Base-by-base conservation (phyloP, 92 coral and sea anemone genomes). In the Actinernus sp. region DNA sequence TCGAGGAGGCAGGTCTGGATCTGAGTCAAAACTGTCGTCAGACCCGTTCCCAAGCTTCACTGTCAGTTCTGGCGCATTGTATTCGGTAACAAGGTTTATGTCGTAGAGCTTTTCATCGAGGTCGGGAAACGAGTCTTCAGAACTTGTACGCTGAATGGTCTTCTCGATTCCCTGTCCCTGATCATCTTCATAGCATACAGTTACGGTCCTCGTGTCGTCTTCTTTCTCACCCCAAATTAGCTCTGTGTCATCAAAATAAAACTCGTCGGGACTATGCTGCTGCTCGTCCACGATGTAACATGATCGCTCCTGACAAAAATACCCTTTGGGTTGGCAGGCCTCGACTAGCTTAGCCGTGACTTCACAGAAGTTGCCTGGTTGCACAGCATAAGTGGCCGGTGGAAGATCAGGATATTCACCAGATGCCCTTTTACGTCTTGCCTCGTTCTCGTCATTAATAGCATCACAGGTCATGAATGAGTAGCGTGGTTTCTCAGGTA, bases 381-480 rank as follows among this genome's bases (percentile, higher is more conserved):
- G 28, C 9, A 44, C 38, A 14, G 44, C 38, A 34, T 32, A 30
- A 0, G 45, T 2, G 10, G 36, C 64, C 2, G 53, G 41, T 37
- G 52, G 52, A 4, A 61, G 55, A 32, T 58, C 78, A 20, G 66
- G 43, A 31, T 37, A 32, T 57, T 62, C 25, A 31, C 58, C 43
- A 9, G 34, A 10, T 12, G 3, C 31, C 36, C 55, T 5, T 32
- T 57, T 70, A 32, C 23, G 27, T 1, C 23, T 18, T 2, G 51
- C 14, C 24, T 31, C 64, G 11, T 11, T 34, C 18, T 55, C 64
- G 24, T 80, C 91, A 43, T 86, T 83, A 30, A 88, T 79, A 20
- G 97, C 97, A 31, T 59, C 81, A 26, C 91, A 86, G 14, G 97
- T 90, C 51, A 88, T 71, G 83, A 90, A 90, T 7, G 89, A 69